Conservation (phyloP, 2,797 vertebrate species). For the Pachyuromys duprasi region DNA sequence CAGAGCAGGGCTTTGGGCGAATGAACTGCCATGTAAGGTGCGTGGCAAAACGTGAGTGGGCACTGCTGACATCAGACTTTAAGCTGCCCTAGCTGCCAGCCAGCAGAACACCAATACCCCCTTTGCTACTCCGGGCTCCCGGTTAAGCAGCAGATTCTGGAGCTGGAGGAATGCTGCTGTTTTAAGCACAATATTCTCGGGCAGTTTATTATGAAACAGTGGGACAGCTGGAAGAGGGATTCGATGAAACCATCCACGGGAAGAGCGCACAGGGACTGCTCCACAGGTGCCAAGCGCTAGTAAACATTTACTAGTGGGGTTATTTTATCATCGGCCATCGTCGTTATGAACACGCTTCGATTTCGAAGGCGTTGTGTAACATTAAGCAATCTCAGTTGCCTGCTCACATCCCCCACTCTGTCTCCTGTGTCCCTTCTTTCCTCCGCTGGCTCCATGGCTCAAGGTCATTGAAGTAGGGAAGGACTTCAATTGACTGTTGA, state of each 20-base stretch:
- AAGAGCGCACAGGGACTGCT: background rate
- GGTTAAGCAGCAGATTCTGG: background rate
- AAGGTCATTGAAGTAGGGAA: background rate
- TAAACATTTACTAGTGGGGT: background rate
- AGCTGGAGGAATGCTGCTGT: background rate
- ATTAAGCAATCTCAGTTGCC: background rate
- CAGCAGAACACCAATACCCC: fast-evolving
- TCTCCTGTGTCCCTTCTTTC: background rate
- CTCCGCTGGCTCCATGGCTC: background rate
- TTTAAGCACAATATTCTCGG: background rate
- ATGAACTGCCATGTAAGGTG: background rate
- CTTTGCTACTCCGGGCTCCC: background rate
- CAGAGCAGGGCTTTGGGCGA: background rate
- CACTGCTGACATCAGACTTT: background rate
- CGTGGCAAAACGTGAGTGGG: background rate
- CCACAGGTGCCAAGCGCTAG: background rate
- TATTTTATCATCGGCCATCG: background rate
- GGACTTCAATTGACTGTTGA: background rate
- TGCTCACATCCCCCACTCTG: background rate
- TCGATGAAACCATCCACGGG: background rate
- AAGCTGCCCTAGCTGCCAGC: background rate
- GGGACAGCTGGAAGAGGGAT: background rate
- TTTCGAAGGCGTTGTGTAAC: background rate
- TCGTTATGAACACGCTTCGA: background rate
- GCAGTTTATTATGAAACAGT: conserved; percentile 28